These are phyloP conservation scores for Rhinella marina DNA, from an alignment of 2,797 vertebrate species.

Conservation along the genomic window DNA sequence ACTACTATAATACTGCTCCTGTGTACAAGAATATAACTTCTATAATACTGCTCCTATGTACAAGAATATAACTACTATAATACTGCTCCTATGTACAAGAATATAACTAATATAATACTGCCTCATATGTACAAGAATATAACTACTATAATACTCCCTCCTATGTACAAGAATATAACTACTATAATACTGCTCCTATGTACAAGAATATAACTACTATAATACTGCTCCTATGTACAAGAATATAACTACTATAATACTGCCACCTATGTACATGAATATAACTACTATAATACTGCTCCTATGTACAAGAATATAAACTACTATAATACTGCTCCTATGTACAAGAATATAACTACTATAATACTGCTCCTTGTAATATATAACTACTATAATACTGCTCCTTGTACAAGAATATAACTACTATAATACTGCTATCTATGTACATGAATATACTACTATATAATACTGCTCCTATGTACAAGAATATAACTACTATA, in stretches of 20 bases:
- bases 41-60: no score
- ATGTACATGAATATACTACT: slow-evolving; percentile 9
- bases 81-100: not conserved
- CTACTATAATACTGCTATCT: not conserved
- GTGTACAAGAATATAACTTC: no score
- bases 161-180: not conserved
- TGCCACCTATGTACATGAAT: not conserved
- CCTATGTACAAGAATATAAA: slow-evolving; percentile 4
- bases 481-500: slow-evolving; percentile 17
- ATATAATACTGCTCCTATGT: slow-evolving; percentile 4
- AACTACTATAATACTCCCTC: no score
- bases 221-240: not conserved
- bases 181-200: not conserved
- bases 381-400: slow-evolving; percentile 7
- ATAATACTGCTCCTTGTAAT: slow-evolving; percentile 1
- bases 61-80: not conserved
- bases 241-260: not conserved
- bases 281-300: not conserved
- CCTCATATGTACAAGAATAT: not conserved
- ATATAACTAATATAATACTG: not conserved
- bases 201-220: not conserved
- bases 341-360: not conserved
- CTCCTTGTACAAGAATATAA: not conserved
- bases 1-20: no score
- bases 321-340: not conserved